Evolutionary conservation across 2,888 invertebrate genomes (phyloP).

Genomic region (Xestobium rufovillosum): DNA sequence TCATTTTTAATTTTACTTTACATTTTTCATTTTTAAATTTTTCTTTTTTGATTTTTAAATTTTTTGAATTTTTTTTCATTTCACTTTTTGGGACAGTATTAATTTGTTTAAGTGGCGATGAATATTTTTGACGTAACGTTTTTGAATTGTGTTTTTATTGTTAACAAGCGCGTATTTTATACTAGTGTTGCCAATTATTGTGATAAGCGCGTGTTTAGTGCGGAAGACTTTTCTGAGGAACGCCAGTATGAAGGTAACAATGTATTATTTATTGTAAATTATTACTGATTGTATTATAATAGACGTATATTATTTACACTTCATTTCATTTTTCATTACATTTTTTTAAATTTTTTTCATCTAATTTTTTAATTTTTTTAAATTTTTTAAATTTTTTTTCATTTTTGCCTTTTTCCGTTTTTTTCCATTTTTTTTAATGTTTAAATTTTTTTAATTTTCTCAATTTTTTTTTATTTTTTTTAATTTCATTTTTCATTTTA

Average conservation of each 20-base stretch:
- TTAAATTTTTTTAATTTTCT: too few species aligned
- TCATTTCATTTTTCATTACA: too few species aligned
- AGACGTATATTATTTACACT: too few species aligned
- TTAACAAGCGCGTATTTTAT: too few species aligned
- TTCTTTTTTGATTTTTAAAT: not conserved
- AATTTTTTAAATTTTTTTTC: not conserved
- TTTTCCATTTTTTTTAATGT: too few species aligned
- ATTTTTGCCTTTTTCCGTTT: too few species aligned
- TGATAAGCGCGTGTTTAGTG: conserved; percentile 35
- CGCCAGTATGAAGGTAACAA: conserved; percentile 29
- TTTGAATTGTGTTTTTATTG: too few species aligned
- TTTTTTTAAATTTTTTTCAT: conserved; percentile 16
- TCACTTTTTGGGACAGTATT: conserved; percentile 11
- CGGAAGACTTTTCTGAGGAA: too few species aligned
- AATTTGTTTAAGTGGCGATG: conserved; percentile 12
- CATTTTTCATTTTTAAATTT: too few species aligned
- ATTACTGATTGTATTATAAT: conserved; percentile 28
- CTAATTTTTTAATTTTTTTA: not conserved
- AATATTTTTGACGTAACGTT: conserved; percentile 11
- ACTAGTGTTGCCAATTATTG: conserved; percentile 39
- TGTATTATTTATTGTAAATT: conserved; percentile 37
- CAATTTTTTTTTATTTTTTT: too few species aligned
- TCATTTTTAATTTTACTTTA: too few species aligned
- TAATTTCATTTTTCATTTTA: too few species aligned
- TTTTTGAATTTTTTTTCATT: conserved; percentile 7